Evolutionary conservation across 2,888 invertebrate genomes (phyloP).

Genomic region (Cheilosia pagana): DNA sequence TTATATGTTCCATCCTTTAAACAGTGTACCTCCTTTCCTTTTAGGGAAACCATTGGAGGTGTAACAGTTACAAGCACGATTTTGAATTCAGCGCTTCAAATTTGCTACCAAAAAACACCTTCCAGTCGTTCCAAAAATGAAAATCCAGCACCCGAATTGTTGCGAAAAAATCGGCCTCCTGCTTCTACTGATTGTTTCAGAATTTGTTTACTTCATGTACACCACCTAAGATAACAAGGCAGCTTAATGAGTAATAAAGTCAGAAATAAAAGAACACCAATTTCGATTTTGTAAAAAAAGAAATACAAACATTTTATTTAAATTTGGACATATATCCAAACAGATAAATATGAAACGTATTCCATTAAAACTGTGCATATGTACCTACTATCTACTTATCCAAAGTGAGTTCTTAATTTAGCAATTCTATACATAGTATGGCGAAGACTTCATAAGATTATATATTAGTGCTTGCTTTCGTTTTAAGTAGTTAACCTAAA

Average conservation of each 20-base stretch:
- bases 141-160: too few species aligned
- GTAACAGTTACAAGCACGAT: too few species aligned
- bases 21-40: too few species aligned
- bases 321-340: constrained; percentile 38
- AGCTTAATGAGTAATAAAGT: not conserved
- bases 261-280: not conserved
- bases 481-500: not conserved
- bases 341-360: constrained; percentile 22
- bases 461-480: constrained; percentile 5
- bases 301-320: constrained; percentile 55
- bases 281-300: constrained; percentile 48
- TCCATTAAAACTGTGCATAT: constrained; percentile 37
- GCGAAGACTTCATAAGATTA: constrained; percentile 38
- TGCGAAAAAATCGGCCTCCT: too few species aligned
- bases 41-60: too few species aligned
- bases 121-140: too few species aligned
- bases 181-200: too few species aligned
- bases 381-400: constrained; percentile 11
- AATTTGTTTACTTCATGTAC: too few species aligned
- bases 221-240: too few species aligned
- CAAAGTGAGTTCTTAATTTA: constrained; percentile 27
- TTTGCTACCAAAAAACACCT: too few species aligned
- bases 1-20: too few species aligned
- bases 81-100: too few species aligned
- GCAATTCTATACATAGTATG: constrained; percentile 35